phyloP scores from a whole-genome alignment of 2,888 invertebrate species.

The Liodrosophila aerea region DNA sequence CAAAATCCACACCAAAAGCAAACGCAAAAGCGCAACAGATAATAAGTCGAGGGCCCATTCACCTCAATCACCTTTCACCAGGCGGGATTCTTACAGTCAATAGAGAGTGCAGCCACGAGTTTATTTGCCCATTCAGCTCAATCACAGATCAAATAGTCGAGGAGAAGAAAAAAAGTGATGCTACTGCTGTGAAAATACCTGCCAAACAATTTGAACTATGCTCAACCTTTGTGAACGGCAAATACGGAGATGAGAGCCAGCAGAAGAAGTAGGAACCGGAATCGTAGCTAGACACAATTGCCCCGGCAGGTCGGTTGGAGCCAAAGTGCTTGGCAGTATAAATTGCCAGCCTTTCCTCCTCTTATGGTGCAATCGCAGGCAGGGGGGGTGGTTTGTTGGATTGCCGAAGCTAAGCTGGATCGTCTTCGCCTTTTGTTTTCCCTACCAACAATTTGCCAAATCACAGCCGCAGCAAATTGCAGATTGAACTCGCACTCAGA shows the following conservation, averaged over 20 bases:
- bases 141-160: constrained; percentile 71
- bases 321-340: constrained; percentile 52
- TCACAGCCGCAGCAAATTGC: constrained; percentile 60
- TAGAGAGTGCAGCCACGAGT: constrained; percentile 55
- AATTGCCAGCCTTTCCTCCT: constrained; percentile 32
- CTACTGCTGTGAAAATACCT: constrained; percentile 56
- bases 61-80: constrained; percentile 42
- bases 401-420: constrained; percentile 49
- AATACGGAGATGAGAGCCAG: constrained; percentile 26
- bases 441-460: constrained; percentile 65
- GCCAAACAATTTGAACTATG: constrained; percentile 72
- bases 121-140: constrained; percentile 72
- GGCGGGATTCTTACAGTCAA: constrained; percentile 37
- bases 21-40: constrained; percentile 35
- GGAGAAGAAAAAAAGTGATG: constrained; percentile 37
- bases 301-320: constrained; percentile 5
- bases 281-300: constrained; percentile 53
- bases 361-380: constrained; percentile 1
- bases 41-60: constrained; percentile 37
- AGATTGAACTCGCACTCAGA: constrained; percentile 47
- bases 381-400: constrained; percentile 22
- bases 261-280: constrained; percentile 19
- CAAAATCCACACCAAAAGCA: no score
- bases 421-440: constrained; percentile 56
- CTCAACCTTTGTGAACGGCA: constrained; percentile 62